Conservation (phyloP, 2,113 vertebrate species). For the Dendropsophus ebraccatus region DNA sequence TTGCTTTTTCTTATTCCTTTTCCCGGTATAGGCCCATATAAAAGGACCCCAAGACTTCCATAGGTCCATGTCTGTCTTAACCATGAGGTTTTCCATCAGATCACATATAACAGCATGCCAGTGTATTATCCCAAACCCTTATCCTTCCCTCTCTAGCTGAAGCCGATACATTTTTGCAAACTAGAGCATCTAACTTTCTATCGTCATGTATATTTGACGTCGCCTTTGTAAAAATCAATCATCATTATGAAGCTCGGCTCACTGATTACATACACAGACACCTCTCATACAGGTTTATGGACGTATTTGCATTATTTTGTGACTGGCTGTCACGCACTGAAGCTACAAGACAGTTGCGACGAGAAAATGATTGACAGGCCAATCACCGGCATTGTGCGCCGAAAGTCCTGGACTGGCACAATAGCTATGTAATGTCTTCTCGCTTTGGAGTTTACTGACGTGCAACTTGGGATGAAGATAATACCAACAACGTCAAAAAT, state of each 20-base stretch:
- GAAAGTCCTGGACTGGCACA: background rate
- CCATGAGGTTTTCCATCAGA: too few species aligned
- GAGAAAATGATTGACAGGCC: conserved; percentile 39
- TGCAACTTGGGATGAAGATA: background rate
- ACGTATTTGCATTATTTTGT: conserved; percentile 15
- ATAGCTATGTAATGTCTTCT: background rate
- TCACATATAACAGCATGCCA: too few species aligned
- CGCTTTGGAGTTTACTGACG: background rate
- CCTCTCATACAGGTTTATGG: background rate
- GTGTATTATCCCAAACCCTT: background rate
- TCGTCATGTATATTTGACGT: background rate
- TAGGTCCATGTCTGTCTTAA: too few species aligned
- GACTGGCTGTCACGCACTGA: background rate
- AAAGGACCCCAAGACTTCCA: too few species aligned
- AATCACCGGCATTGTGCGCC: conserved; percentile 13
- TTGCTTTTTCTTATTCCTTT: too few species aligned
- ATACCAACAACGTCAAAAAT: background rate
- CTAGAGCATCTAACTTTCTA: background rate
- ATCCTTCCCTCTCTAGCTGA: background rate
- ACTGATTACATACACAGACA: background rate
- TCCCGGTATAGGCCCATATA: too few species aligned
- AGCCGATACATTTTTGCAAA: background rate
- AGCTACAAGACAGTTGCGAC: background rate
- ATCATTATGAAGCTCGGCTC: background rate
- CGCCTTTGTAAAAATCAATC: background rate